phyloP scores from a whole-genome alignment of 1,140 invertebrate species.

The Subanguina moxae region DNA sequence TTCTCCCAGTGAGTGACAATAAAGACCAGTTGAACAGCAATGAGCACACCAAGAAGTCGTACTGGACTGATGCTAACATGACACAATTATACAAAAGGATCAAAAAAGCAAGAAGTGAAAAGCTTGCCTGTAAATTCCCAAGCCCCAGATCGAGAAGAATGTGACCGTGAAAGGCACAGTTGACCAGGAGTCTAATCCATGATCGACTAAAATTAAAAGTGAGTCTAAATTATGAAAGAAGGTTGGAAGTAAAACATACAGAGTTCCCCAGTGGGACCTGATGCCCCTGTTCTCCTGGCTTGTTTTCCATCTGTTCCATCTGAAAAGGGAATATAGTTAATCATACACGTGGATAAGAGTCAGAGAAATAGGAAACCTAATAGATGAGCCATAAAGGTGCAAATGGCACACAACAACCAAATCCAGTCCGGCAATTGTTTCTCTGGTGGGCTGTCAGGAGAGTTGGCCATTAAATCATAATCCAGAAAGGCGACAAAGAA shows the following conservation, averaged over 20 bases:
- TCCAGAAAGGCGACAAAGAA: constrained; percentile 50
- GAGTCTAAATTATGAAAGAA: background rate
- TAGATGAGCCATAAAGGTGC: constrained; percentile 63
- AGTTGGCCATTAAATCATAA: constrained; percentile 43
- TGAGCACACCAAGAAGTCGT: constrained; percentile 57
- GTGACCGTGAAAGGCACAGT: constrained; percentile 63
- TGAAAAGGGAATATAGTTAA: background rate
- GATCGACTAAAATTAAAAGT: constrained; percentile 51
- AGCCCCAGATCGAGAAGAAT: constrained; percentile 63
- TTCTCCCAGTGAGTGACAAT: constrained; percentile 65
- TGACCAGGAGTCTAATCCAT: constrained; percentile 61
- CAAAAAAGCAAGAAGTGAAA: background rate
- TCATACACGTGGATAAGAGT: background rate
- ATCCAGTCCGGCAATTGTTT: constrained; percentile 61
- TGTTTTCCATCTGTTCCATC: constrained; percentile 66
- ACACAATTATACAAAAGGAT: constrained; percentile 1
- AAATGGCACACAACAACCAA: constrained; percentile 62
- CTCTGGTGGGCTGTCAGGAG: constrained; percentile 46
- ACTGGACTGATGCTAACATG: constrained; percentile 59
- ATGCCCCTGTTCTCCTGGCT: constrained; percentile 62
- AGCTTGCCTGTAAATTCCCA: constrained; percentile 50
- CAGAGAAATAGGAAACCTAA: constrained; percentile 34
- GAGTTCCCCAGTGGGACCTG: constrained; percentile 63
- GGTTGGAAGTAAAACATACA: constrained; percentile 45
- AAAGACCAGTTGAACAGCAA: constrained; percentile 62